Conservation (phyloP, 2,888 invertebrate genomes). For the Xestia sexstrigata region DNA sequence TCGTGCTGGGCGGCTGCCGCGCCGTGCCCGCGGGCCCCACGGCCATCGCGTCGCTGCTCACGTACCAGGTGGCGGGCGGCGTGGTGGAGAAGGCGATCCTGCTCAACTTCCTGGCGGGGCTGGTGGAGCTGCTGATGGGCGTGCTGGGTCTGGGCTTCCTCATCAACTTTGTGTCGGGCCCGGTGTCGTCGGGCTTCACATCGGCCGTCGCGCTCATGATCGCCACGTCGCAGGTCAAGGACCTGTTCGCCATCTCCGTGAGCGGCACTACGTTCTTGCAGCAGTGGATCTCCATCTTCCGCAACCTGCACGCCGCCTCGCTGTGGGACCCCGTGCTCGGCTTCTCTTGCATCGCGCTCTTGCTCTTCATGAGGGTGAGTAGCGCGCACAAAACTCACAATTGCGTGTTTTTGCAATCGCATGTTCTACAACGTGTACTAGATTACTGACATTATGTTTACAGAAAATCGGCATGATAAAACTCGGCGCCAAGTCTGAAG, state of each 20-base stretch:
- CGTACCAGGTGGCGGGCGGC: slow-evolving; percentile 94
- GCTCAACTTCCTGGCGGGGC: slow-evolving; percentile 93
- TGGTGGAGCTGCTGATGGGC: slow-evolving; percentile 95
- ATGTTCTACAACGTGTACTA: not conserved
- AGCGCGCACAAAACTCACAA: not conserved
- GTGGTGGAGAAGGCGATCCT: slow-evolving; percentile 93
- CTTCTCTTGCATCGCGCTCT: slow-evolving; percentile 93
- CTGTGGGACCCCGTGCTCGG: slow-evolving; percentile 95
- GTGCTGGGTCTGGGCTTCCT: slow-evolving; percentile 96
- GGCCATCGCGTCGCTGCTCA: slow-evolving; percentile 97
- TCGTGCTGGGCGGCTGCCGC: slow-evolving; percentile 97
- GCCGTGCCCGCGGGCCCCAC: slow-evolving; percentile 98
- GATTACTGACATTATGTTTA: slow-evolving; percentile 60
- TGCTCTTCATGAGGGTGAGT: slow-evolving; percentile 94
- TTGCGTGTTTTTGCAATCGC: not conserved
- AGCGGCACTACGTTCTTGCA: slow-evolving; percentile 94
- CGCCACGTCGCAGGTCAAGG: slow-evolving; percentile 96
- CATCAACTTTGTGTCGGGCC: slow-evolving; percentile 97
- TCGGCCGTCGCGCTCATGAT: slow-evolving; percentile 97
- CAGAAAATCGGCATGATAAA: slow-evolving; percentile 92
- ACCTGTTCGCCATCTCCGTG: slow-evolving; percentile 94
- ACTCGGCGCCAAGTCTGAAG: slow-evolving; percentile 90
- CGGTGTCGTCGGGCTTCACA: slow-evolving; percentile 97
- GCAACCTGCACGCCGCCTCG: slow-evolving; percentile 92
- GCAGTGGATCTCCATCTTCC: slow-evolving; percentile 94